Conservation (phyloP, 1,140 invertebrate genomes). For the Bombus vancouverensis region DNA sequence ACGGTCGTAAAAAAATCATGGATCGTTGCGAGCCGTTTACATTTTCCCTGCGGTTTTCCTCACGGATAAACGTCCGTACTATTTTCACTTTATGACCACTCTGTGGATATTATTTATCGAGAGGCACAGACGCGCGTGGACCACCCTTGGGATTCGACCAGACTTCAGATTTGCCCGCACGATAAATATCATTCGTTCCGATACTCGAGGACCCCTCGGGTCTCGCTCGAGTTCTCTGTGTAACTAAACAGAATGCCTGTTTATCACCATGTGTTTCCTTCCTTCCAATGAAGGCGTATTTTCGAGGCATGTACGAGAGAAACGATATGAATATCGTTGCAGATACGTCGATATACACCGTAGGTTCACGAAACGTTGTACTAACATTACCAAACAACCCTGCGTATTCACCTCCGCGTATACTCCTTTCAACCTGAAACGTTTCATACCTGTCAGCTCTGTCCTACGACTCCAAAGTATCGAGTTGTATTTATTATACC, state of each 20-base stretch:
- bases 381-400: too few relatives aligned
- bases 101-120: constrained; percentile 73
- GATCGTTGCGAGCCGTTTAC: constrained; percentile 20
- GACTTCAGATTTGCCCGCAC: constrained; percentile 79
- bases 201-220: constrained; percentile 75
- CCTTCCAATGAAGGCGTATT: constrained; percentile 30
- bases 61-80: constrained; percentile 57
- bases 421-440: too few relatives aligned
- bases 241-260: constrained; percentile 76
- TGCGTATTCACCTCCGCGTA: rapidly evolving
- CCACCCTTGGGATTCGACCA: constrained; percentile 80
- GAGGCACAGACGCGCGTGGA: constrained; percentile 66
- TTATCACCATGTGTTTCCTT: constrained; percentile 69
- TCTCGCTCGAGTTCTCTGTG: constrained; percentile 60
- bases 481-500: too few relatives aligned
- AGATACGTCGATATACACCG: too few relatives aligned
- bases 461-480: too few relatives aligned
- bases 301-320: not conserved
- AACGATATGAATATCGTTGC: too few relatives aligned
- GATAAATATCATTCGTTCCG: constrained; percentile 82
- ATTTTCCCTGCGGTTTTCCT: constrained; percentile 51
- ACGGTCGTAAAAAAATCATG: constrained; percentile 47
- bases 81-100: constrained; percentile 73
- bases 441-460: too few relatives aligned
- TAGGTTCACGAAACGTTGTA: too few relatives aligned